These are phyloP conservation scores for Metalampra italica DNA, from an alignment of 2,888 invertebrate genomes.

Conservation along the genomic window DNA sequence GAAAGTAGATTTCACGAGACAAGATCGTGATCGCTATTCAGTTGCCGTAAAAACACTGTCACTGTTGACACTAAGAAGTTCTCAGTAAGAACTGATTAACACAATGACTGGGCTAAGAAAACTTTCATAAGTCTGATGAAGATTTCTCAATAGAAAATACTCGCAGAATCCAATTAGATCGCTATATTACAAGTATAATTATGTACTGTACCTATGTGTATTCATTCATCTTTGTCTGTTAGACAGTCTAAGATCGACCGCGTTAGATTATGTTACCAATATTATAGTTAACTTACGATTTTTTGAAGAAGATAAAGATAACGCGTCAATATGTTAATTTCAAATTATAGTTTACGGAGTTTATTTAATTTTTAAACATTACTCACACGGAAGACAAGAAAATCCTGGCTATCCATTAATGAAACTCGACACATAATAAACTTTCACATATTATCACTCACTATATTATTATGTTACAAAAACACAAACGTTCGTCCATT, in stretches of 20 bases:
- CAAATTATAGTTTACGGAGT: no score
- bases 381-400: slow-evolving; percentile 29
- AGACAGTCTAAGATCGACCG: slow-evolving; percentile 42
- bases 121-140: slow-evolving; percentile 7
- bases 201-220: no score
- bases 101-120: slow-evolving; percentile 6
- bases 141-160: slow-evolving; percentile 9
- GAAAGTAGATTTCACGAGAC: slow-evolving; percentile 39
- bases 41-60: slow-evolving; percentile 8
- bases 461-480: not conserved
- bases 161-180: slow-evolving; percentile 30
- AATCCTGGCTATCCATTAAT: slow-evolving; percentile 33
- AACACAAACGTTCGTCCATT: slow-evolving; percentile 22
- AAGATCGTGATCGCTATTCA: slow-evolving; percentile 18
- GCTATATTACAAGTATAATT: slow-evolving; percentile 20
- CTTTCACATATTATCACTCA: not conserved
- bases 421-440: slow-evolving; percentile 12
- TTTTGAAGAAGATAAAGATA: no score
- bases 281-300: no score
- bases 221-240: slow-evolving; percentile 7
- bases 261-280: slow-evolving; percentile 37
- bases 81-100: slow-evolving; percentile 6
- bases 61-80: slow-evolving; percentile 1
- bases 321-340: no score
- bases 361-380: not conserved